A percentile compares a stretch with the other conserved stretches of the same genome.
phyloP scores from a whole-genome alignment of 2,797 vertebrate genomes.

The Otolemur crassicaudatus region DNA sequence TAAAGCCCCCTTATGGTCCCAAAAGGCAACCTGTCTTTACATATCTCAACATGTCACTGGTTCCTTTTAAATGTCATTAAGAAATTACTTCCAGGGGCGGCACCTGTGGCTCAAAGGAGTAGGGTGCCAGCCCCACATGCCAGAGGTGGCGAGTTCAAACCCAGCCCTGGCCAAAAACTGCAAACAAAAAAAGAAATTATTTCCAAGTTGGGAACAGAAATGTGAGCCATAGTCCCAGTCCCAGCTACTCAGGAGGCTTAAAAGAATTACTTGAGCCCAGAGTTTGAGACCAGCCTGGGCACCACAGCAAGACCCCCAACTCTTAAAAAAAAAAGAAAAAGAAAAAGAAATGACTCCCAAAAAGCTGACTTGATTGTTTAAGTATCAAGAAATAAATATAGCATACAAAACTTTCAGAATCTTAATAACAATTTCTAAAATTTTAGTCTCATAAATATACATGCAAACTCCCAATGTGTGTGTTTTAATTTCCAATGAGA shows the following conservation, averaged over 20 bases:
- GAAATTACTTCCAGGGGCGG: not conserved
- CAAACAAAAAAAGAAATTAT: too few relatives aligned
- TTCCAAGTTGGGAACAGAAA: not conserved
- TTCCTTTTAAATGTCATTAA: constrained; percentile 3
- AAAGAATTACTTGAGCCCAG: too few relatives aligned
- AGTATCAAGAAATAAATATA: not conserved
- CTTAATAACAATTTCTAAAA: not conserved
- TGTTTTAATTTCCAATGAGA: constrained; percentile 49
- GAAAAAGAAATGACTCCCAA: too few relatives aligned
- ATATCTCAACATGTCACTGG: not conserved
- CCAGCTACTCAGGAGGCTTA: too few relatives aligned
- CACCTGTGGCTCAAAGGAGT: too few relatives aligned
- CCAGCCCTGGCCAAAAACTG: too few relatives aligned
- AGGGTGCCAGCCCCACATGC: too few relatives aligned
- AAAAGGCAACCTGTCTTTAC: not conserved
- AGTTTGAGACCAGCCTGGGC: too few relatives aligned
- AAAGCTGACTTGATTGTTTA: too few relatives aligned
- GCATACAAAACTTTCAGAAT: constrained; percentile 18
- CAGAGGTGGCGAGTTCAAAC: too few relatives aligned
- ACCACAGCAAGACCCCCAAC: too few relatives aligned
- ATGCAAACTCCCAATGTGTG: not conserved
- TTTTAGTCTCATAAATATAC: constrained; percentile 15
- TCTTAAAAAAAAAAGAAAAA: not conserved
- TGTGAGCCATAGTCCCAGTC: too few relatives aligned
- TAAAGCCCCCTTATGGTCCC: not conserved